Conservation (phyloP, 2,888 invertebrate genomes). For the Allacma fusca region DNA sequence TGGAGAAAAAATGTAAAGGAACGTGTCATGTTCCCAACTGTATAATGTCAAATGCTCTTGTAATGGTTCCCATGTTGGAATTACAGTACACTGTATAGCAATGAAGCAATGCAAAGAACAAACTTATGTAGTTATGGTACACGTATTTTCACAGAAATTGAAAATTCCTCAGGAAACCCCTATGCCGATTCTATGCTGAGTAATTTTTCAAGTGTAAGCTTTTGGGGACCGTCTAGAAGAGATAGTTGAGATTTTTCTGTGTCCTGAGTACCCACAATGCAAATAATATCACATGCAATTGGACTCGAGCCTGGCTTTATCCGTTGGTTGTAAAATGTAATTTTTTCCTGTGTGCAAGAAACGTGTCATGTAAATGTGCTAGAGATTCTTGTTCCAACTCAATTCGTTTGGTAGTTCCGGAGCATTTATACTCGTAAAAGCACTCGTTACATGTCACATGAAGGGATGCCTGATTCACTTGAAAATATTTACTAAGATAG, state of each 20-base stretch:
- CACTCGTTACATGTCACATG: background rate
- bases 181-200: slow-evolving; percentile 35
- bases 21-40: too few species aligned
- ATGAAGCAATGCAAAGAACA: too few species aligned
- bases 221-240: background rate
- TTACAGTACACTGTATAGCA: too few species aligned
- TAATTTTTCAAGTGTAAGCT: slow-evolving; percentile 25
- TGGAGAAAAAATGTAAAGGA: too few species aligned
- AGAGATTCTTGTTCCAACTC: background rate
- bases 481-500: slow-evolving; percentile 21
- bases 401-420: background rate
- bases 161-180: slow-evolving; percentile 26
- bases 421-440: too few species aligned
- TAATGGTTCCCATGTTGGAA: too few species aligned
- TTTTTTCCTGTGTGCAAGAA: slow-evolving; percentile 19
- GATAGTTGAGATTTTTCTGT: too few species aligned
- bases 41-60: too few species aligned
- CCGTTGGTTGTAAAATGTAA: slow-evolving; percentile 29
- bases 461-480: slow-evolving; percentile 32
- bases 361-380: slow-evolving; percentile 1
- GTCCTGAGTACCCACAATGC: too few species aligned
- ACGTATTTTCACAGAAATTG: too few species aligned
- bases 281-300: background rate
- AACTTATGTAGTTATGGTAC: too few species aligned
- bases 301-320: background rate